phyloP scores from a whole-genome alignment of 2,797 vertebrate genomes.

The Enteromius argenteus region DNA sequence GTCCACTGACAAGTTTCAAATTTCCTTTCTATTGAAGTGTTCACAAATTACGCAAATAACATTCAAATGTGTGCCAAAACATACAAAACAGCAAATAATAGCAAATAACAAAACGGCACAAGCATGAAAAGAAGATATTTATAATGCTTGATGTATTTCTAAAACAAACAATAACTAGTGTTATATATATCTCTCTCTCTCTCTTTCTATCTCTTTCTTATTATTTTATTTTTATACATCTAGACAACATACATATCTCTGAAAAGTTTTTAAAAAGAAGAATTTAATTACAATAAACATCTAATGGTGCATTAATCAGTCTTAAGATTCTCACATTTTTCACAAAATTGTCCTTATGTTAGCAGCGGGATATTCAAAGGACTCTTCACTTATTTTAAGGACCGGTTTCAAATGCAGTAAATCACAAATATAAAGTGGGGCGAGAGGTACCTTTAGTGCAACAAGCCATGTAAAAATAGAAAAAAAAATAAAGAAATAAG shows the following conservation, averaged over 20 bases:
- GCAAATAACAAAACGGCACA: background rate
- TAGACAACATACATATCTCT: background rate
- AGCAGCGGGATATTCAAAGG: constrained; percentile 25
- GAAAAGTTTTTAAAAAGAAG: background rate
- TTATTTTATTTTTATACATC: background rate
- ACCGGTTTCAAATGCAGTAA: constrained; percentile 25
- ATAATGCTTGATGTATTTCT: constrained; percentile 8
- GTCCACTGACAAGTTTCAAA: background rate
- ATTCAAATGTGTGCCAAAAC: constrained; percentile 18
- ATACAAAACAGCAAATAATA: constrained; percentile 8
- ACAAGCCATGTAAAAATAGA: constrained; percentile 37
- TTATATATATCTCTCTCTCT: background rate
- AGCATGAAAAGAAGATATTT: background rate
- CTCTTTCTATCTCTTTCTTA: background rate
- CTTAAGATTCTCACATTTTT: constrained; percentile 8
- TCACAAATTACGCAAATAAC: background rate
- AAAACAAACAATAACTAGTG: background rate
- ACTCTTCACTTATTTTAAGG: constrained; percentile 33
- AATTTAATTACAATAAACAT: constrained; percentile 15
- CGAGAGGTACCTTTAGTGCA: constrained; percentile 57
- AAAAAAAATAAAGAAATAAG: constrained; percentile 6
- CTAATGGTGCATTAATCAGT: constrained; percentile 1
- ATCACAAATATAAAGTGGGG: constrained; percentile 20
- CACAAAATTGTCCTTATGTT: constrained; percentile 16
- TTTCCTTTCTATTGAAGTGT: background rate